Base-by-base conservation (phyloP, 1,140 invertebrate species). In the Eumeta japonica region DNA sequence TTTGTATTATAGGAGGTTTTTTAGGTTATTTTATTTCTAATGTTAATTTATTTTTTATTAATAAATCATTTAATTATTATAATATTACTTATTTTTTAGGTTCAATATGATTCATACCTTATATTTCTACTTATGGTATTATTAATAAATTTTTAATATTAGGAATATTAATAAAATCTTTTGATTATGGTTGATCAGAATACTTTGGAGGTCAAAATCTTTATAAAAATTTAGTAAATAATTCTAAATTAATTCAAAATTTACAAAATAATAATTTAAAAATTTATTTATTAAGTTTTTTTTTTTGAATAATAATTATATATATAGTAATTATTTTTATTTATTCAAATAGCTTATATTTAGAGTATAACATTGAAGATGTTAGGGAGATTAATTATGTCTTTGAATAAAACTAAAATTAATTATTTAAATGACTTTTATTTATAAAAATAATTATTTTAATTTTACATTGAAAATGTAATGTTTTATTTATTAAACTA, bases 381-480 rank as follows among this genome's bases (percentile, higher is more conserved):
- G 59, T 75, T 74, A 44, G 44, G 45, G 52, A 34, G 29, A 43
- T 45, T 37, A 36, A 35, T 7, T 7, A 39, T 39, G 19, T 36
- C 40, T 28, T 43, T 53, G 50, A 34, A 44, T 44, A 7, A 24
- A 24, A 68, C 59, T 61, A 64, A 67, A 64, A 43, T 7, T 7
- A 24, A 7, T 7, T 24, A 24, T n/a, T 7, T 24, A 24, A 5
- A 24, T 24, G 20, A 24, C n/a, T 7, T 7, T 24, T 24, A 24
- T 24, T 24, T 24, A 24, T 55, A 52, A 62, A 28, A 50, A 41
- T 24, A 24, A 24, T 47, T 50, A 47, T 33, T 56, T 61, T 72
- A 67, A 58, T 65, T 65, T 67, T 71, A 67, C 64, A 71, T 52
- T 78, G 73, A 77, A 78, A 78, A 75, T 66, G 64, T 73, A 63